Evolutionary conservation across 2,797 vertebrate species (phyloP).

Genomic region (Oreochromis grahami): DNA sequence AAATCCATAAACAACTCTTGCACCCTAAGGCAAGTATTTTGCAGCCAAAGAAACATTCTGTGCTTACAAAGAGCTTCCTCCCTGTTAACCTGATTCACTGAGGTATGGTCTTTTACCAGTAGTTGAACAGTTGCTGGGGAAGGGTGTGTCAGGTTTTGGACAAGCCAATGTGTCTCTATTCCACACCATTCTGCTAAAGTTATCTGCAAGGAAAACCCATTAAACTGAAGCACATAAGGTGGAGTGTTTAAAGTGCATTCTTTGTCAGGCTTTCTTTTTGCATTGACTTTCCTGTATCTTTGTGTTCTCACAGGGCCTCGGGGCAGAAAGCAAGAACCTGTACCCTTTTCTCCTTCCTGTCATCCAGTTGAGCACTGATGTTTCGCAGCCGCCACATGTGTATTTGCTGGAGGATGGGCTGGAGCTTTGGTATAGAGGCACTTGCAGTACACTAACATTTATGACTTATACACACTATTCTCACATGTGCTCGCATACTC

Average conservation of each 20-base stretch:
- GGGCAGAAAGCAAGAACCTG: constrained; percentile 93
- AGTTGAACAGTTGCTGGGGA: background rate
- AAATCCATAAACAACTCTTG: background rate
- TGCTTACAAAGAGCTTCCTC: background rate
- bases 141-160: background rate
- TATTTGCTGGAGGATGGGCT: constrained; percentile 98
- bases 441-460: background rate
- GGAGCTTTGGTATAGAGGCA: constrained; percentile 87
- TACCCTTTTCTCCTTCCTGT: constrained; percentile 96
- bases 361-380: constrained; percentile 97
- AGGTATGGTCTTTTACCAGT: background rate
- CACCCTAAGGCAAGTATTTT: background rate
- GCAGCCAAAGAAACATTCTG: background rate
- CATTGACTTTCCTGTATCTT: background rate
- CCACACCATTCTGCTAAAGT: background rate
- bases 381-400: constrained; percentile 94
- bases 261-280: background rate
- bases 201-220: background rate
- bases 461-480: background rate
- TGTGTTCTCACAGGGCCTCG: constrained; percentile 84
- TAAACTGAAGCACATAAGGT: background rate
- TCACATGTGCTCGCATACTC: background rate
- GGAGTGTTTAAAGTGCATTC: background rate
- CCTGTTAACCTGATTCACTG: background rate
- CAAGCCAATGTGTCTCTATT: background rate